These are phyloP conservation scores for Sebastiscus tertius DNA, from an alignment of 2,797 vertebrate species.

Conservation along the genomic window DNA sequence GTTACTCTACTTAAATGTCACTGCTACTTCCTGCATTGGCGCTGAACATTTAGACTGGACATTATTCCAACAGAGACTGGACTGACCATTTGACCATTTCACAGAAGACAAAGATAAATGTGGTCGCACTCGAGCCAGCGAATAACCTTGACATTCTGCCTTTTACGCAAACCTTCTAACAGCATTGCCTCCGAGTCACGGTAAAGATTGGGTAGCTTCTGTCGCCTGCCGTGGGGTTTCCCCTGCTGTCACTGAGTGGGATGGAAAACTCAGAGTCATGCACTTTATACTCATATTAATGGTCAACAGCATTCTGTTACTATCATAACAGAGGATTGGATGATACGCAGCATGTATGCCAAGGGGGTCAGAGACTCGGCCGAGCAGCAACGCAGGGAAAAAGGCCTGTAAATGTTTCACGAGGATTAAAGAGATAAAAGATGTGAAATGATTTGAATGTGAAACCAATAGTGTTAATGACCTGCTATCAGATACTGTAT, in stretches of 20 bases:
- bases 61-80: neutral
- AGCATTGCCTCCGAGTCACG: constrained; percentile 53
- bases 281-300: constrained; percentile 54
- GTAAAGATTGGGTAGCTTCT: constrained; percentile 24
- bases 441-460: constrained; percentile 30
- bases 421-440: constrained; percentile 5
- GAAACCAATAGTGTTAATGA: constrained; percentile 17
- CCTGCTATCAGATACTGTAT: neutral
- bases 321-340: constrained; percentile 54
- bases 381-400: neutral
- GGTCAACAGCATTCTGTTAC: constrained; percentile 63
- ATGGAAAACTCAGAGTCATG: constrained; percentile 59
- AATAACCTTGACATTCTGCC: constrained; percentile 65
- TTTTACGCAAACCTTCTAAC: constrained; percentile 56
- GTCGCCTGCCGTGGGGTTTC: constrained; percentile 36
- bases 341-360: constrained; percentile 36
- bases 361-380: neutral
- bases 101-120: constrained; percentile 31
- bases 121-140: constrained; percentile 16
- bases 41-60: neutral
- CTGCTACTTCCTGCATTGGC: neutral
- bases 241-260: constrained; percentile 51
- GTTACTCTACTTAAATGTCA: neutral
- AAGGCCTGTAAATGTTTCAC: neutral
- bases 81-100: neutral